phyloP scores from a whole-genome alignment of 2,113 vertebrate genomes.

The Kryptolebias marmoratus region DNA sequence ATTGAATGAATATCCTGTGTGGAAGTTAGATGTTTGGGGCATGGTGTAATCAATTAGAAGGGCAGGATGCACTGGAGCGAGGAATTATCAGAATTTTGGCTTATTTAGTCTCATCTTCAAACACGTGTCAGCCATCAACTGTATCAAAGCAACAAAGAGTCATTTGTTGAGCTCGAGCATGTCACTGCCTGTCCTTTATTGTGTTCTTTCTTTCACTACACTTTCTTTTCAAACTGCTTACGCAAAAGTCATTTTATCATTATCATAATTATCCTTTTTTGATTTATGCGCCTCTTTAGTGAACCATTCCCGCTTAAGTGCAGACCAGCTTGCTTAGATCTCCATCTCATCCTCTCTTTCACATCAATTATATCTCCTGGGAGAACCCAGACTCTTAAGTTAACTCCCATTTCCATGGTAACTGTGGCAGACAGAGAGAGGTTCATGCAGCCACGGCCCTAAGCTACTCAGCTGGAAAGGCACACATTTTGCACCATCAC shows the following conservation, averaged over 20 bases:
- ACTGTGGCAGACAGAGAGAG: slow-evolving; percentile 60
- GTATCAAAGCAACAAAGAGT: slow-evolving; percentile 42
- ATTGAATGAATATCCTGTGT: background rate
- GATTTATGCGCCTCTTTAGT: slow-evolving; percentile 3
- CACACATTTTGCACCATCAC: slow-evolving; percentile 58
- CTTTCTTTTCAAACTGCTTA: slow-evolving; percentile 1
- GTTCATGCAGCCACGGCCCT: slow-evolving; percentile 53
- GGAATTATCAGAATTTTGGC: slow-evolving; percentile 40
- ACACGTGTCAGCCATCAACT: slow-evolving; percentile 19
- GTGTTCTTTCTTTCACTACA: background rate
- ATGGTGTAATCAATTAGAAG: slow-evolving; percentile 7
- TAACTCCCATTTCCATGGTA: slow-evolving; percentile 77
- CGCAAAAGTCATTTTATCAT: background rate
- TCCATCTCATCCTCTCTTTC: slow-evolving; percentile 30
- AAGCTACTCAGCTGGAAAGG: slow-evolving; percentile 53
- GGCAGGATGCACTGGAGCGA: slow-evolving; percentile 19
- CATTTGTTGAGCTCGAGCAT: slow-evolving; percentile 38
- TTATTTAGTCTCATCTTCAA: slow-evolving; percentile 39
- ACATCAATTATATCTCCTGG: slow-evolving; percentile 48
- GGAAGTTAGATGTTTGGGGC: slow-evolving; percentile 2
- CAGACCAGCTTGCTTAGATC: slow-evolving; percentile 15
- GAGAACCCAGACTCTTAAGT: slow-evolving; percentile 59
- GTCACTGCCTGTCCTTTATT: slow-evolving; percentile 15
- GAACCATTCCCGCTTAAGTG: slow-evolving; percentile 5
- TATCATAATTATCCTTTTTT: background rate